Base-by-base conservation (phyloP, 2,888 invertebrate genomes). In the Chymomyza amoena region DNA sequence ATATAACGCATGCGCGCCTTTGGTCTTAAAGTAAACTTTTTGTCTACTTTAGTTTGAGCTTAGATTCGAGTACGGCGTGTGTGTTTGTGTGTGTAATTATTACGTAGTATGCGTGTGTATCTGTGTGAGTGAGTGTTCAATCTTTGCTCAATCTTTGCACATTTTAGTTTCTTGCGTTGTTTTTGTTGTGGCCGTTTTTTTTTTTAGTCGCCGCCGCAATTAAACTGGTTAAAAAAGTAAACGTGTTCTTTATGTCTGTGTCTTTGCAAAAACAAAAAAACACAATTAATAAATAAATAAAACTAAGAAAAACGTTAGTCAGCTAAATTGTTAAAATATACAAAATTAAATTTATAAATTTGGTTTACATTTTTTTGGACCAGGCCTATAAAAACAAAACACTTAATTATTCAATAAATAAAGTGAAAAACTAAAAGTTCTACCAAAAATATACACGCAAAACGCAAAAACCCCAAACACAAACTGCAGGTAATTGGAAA, bases 131-230 rank as follows among this genome's bases (percentile, higher is more conserved):
- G 50, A 10, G 78, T 69, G 32, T 76, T 87, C 87, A 87, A 87
- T 87, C 83, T 87, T 87, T 87, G 80, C 83, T 84, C 87, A 84
- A 84, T 87, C 83, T 32, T 32, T 32, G 80, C 85, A 82, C 73
- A 83, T 80, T 87, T 82, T 84, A 80, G 87, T n/a, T 18, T 18
- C 39, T 45, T 32, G 32, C 32, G 32, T 32, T 32, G 51, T 16
- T 51, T 15, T 51, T 51, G 25, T 15, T 51, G 51, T 15, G 25
- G 25, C 25, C 2, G 25, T 51, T 51, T 15, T 51, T 10, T 54
- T 20, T 54, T 54, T 1, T 20, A 18, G 54, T 20, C 0, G 54
- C 5, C 6, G 54, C 54, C 15, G 18, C 18, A 15, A 15, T n/a
- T n/a, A 20, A 16, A 20, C 16, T 20, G 16, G 54, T 20, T 45